phyloP scores from a whole-genome alignment of 2,888 invertebrate species.

The Acanthacorydalis orientalis region DNA sequence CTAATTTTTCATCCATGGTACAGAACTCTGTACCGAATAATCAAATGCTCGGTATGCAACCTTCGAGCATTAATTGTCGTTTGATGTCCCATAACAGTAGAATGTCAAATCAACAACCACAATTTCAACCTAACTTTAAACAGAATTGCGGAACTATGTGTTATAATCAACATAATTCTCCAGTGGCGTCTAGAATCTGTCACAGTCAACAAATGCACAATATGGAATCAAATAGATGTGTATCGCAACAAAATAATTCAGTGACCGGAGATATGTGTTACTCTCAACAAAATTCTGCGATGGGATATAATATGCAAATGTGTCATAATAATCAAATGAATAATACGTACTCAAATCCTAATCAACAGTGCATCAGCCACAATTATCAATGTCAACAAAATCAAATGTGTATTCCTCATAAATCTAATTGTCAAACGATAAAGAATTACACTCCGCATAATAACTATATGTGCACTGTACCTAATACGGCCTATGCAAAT shows the following conservation, averaged over 20 bases:
- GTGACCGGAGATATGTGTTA: slow-evolving; percentile 6
- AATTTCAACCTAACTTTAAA: neutral
- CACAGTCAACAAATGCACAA: neutral
- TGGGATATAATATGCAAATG: slow-evolving; percentile 13
- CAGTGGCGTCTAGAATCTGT: neutral
- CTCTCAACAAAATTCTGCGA: slow-evolving; percentile 5
- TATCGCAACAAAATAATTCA: neutral
- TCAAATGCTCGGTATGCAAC: slow-evolving; percentile 13
- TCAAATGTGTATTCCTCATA: neutral
- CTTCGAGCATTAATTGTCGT: slow-evolving; percentile 8
- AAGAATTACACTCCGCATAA: slow-evolving; percentile 15
- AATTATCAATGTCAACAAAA: neutral
- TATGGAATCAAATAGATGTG: neutral
- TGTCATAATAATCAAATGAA: slow-evolving; percentile 16
- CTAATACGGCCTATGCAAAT: slow-evolving; percentile 21
- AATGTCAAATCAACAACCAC: slow-evolving; percentile 4
- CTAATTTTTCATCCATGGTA: slow-evolving; percentile 13
- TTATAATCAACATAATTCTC: neutral
- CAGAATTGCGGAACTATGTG: slow-evolving; percentile 6
- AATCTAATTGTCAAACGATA: slow-evolving; percentile 4
- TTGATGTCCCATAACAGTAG: slow-evolving; percentile 6
- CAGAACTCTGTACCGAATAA: slow-evolving; percentile 14
- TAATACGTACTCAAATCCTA: neutral
- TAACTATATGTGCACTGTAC: slow-evolving; percentile 5
- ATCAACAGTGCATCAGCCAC: neutral